phyloP scores from a whole-genome alignment of 2,113 vertebrate species.

The Cavia porcellus region DNA sequence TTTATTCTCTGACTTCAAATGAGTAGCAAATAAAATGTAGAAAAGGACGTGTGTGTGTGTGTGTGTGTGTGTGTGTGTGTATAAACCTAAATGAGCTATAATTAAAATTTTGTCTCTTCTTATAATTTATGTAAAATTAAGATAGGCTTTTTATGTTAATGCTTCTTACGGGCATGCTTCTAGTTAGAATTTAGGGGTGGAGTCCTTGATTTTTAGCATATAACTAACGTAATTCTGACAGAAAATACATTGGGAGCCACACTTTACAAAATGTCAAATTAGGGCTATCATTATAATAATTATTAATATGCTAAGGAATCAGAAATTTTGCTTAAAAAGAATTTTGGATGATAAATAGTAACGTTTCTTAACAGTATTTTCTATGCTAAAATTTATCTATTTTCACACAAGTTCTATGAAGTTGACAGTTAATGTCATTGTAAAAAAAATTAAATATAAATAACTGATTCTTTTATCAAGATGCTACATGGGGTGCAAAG shows the following conservation, averaged over 20 bases:
- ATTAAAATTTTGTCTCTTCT: slow-evolving; percentile 1
- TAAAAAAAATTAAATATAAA: neutral
- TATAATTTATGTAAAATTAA: neutral
- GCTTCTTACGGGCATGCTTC: neutral
- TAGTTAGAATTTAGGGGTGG: neutral
- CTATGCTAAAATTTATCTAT: neutral
- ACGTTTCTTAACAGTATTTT: neutral
- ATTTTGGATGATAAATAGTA: neutral
- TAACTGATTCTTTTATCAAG: neutral
- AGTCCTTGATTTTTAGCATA: neutral
- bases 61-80: neutral
- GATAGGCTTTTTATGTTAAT: neutral
- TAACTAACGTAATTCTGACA: neutral
- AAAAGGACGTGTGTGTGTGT: neutral
- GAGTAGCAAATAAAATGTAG: neutral
- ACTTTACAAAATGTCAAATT: neutral
- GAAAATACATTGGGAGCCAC: neutral
- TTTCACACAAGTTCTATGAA: slow-evolving; percentile 41
- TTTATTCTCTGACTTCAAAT: neutral
- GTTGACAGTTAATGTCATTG: neutral
- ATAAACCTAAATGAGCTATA: neutral
- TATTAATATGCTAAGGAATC: neutral
- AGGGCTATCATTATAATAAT: neutral
- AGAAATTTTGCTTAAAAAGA: neutral
- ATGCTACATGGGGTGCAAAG: neutral